phyloP scores from a whole-genome alignment of 1,140 invertebrate species.

The Orchestia grillus region DNA sequence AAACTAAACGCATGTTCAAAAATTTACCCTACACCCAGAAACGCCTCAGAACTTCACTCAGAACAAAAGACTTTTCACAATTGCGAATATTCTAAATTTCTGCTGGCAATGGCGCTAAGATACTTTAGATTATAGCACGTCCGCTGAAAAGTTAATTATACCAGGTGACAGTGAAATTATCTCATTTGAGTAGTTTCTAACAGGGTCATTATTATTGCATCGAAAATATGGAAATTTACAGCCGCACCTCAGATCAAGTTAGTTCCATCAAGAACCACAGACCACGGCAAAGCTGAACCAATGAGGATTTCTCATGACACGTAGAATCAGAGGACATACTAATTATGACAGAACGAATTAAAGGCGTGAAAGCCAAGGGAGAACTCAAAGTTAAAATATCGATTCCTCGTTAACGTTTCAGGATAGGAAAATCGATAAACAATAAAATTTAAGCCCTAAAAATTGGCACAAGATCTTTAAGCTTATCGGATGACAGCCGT shows the following conservation, averaged over 20 bases:
- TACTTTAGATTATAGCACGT: too few relatives aligned
- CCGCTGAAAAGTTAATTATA: too few relatives aligned
- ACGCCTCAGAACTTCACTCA: too few relatives aligned
- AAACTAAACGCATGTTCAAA: too few relatives aligned
- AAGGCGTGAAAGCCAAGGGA: conserved; percentile 32
- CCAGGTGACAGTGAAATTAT: too few relatives aligned
- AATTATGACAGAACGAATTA: neutral
- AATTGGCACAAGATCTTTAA: neutral
- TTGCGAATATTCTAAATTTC: too few relatives aligned
- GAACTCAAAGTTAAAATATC: neutral
- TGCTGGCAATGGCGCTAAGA: too few relatives aligned
- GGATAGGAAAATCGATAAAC: neutral
- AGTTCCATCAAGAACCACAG: neutral
- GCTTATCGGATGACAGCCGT: neutral
- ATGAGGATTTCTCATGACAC: neutral
- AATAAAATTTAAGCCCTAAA: neutral
- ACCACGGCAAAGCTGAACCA: neutral
- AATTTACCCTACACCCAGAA: too few relatives aligned
- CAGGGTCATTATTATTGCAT: neutral
- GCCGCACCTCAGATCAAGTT: neutral
- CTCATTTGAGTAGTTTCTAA: neutral
- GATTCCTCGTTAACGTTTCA: neutral
- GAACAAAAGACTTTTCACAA: too few relatives aligned
- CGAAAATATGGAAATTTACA: neutral
- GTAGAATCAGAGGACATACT: neutral